Base-by-base conservation (phyloP, 2,113 vertebrate species). In the Dicrurus megarhynchus region DNA sequence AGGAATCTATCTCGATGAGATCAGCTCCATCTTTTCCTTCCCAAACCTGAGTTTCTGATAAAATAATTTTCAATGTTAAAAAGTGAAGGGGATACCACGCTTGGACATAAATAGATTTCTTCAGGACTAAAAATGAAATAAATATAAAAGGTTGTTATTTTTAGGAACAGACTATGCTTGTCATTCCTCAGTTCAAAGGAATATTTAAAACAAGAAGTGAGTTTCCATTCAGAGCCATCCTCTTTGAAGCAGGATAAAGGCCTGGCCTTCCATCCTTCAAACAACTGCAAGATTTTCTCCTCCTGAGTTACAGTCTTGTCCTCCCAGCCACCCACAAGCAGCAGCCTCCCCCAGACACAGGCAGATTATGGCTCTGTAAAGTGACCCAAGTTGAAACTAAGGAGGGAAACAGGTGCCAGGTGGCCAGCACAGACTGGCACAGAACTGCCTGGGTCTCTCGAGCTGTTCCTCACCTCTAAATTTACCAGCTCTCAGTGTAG, bases 241-340 rank as follows among this genome's bases (percentile, higher is more conserved):
- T 93, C 95, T 97, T 97, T 96, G 96, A 96, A 90, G 83, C 67
- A 92, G 79, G 52, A 96, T 93, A 94, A 95, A 96, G 87, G 76
- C 68, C 47, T 81, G 59, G 15, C 42, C 71, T 94, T 88, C 87
- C 68, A 94, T 86, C 79, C 76, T 92, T 88, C 88, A 90, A 96
- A 96, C 91, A 95, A 96, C 87, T 97, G 87, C 55, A 96, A 91
- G 73, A 83, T 93, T 90, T 96, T 84, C 82, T 65, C 47, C 90
- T 96, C 39, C 87, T 90, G 87, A 80, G 64, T 96, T 94, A 93
- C 90, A 93, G 47, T 26, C 71, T 86, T 70, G 71, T 42, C 64
- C 85, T 95, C 90, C 79, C 35, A 80, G 18, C 85, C 47, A 9
- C 95, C 93, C 85, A 96, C 94, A 49, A 27, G 26, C 82, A 83